A percentile compares a stretch with the other conserved stretches of the same genome.
These are phyloP conservation scores for Monomorium pharaonis DNA, from an alignment of 1,140 invertebrate genomes.

Conservation along the genomic window DNA sequence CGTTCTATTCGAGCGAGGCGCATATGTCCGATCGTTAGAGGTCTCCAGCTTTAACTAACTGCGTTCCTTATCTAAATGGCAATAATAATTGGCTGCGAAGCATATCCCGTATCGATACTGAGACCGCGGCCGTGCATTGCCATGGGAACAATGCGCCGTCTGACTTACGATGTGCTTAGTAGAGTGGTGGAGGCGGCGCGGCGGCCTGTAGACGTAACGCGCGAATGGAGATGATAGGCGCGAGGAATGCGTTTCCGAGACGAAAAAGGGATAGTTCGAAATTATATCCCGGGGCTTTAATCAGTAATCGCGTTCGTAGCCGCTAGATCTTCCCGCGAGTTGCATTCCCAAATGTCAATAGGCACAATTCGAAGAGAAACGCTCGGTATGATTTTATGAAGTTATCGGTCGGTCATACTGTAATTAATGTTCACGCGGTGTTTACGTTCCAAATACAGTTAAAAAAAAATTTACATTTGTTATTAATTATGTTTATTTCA, in stretches of 20 bases:
- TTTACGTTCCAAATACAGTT: neutral
- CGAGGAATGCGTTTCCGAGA: slow-evolving; percentile 57
- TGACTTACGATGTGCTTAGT: slow-evolving; percentile 62
- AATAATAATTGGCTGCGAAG: slow-evolving; percentile 74
- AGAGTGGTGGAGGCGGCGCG: slow-evolving; percentile 52
- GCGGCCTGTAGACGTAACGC: slow-evolving; percentile 36
- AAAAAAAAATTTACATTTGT: neutral
- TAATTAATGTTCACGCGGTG: slow-evolving; percentile 1
- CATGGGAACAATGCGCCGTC: slow-evolving; percentile 72
- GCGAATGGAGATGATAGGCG: slow-evolving; percentile 67
- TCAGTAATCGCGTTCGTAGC: slow-evolving; percentile 42
- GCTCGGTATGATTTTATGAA: neutral
- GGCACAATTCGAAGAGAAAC: slow-evolving; percentile 19
- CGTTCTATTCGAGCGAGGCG: slow-evolving; percentile 3
- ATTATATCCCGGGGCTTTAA: slow-evolving; percentile 68
- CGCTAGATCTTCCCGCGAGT: slow-evolving; percentile 9
- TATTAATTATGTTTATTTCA: neutral
- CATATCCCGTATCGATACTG: slow-evolving; percentile 71
- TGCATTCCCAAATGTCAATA: slow-evolving; percentile 40
- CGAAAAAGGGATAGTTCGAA: slow-evolving; percentile 64
- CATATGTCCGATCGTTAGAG: slow-evolving; percentile 59
- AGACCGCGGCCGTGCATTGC: slow-evolving; percentile 23
- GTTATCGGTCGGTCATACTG: neutral
- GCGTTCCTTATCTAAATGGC: slow-evolving; percentile 74
- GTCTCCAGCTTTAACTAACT: slow-evolving; percentile 68